A percentile compares a stretch with the other conserved stretches of the same genome.
These are phyloP conservation scores for Fringilla coelebs DNA, from an alignment of 2,797 vertebrate species.

Conservation along the genomic window DNA sequence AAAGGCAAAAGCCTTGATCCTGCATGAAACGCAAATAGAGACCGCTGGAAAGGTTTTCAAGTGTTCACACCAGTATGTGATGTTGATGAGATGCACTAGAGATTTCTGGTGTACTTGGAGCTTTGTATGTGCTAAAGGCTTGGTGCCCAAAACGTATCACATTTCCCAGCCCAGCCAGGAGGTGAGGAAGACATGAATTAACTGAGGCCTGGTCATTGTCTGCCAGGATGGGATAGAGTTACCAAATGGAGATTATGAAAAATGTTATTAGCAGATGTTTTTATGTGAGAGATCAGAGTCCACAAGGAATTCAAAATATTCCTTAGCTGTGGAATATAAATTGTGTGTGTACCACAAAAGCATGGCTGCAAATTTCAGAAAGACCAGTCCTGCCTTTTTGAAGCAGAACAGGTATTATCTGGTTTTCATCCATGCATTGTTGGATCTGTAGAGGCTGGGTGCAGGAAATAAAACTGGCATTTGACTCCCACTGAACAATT, in stretches of 20 bases:
- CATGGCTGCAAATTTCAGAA: neutral
- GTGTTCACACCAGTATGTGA: constrained; percentile 6
- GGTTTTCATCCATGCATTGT: neutral
- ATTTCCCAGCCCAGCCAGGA: constrained; percentile 17
- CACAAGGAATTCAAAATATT: neutral
- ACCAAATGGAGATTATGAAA: constrained; percentile 38
- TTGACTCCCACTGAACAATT: neutral
- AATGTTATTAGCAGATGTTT: constrained; percentile 54
- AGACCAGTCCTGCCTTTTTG: neutral
- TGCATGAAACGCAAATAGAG: neutral
- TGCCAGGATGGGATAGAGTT: constrained; percentile 39
- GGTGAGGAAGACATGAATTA: constrained; percentile 50
- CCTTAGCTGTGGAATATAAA: neutral
- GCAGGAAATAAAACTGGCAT: neutral
- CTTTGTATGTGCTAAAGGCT: neutral
- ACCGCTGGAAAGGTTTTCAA: neutral
- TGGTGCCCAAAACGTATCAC: neutral
- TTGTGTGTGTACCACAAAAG: neutral
- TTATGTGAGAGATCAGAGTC: constrained; percentile 5
- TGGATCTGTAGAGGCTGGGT: neutral
- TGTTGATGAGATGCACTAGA: constrained; percentile 1
- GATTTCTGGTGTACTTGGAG: constrained; percentile 33
- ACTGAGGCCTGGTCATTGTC: constrained; percentile 14
- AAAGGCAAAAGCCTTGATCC: neutral
- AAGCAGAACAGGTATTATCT: neutral